Base-by-base conservation (phyloP, 2,113 vertebrate species). In the Nycticebus coucang region DNA sequence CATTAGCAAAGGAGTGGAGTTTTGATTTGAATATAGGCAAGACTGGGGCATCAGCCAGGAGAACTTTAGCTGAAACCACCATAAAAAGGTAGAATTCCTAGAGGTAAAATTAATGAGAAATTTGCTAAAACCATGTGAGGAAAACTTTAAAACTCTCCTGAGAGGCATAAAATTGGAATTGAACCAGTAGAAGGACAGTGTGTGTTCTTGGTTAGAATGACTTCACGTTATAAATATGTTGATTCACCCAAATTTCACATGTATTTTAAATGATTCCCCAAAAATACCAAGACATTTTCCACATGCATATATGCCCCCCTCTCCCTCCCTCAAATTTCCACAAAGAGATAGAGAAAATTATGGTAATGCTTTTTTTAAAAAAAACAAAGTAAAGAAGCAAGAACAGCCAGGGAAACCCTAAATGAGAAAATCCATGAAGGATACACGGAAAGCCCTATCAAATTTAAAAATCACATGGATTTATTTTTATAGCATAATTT, bases 211-310 rank as follows among this genome's bases (percentile, higher is more conserved):
- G 57, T 53, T 55, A 71, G 30, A 13, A 85, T 79, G 78, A 88
- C 1, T 24, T 7, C 5, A 75, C 17, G 30, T 72, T 64, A 53
- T 57, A 75, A 95, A 69, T 68, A 75, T 24, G n/a, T 64, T 37
- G 57, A 62, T 53, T 78, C 33, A 4, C 41, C 37, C 50, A 21
- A 60, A 74, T 18, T 84, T 84, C 71, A 74, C 45, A 68, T 66
- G 9, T 72, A 92, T 85, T 60, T 88, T 24, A 93, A 93, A 78
- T 87, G 22, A 95, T 28, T 84, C 30, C 45, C 30, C 75, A 74
- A 91, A 93, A 94, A 66, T 68, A 35, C 30, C 72, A 94, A 79
- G 68, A 68, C 7, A 35, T 80, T 92, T 84, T 45, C 79, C 59
- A 68, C 7, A 62, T 7, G 69, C 68, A 89, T 22, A 2, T 2